Percentiles rank a stretch among this genome's conserved stretches.
Evolutionary conservation across 1,140 invertebrate species (phyloP).

Genomic region (Streblospio benedicti): DNA sequence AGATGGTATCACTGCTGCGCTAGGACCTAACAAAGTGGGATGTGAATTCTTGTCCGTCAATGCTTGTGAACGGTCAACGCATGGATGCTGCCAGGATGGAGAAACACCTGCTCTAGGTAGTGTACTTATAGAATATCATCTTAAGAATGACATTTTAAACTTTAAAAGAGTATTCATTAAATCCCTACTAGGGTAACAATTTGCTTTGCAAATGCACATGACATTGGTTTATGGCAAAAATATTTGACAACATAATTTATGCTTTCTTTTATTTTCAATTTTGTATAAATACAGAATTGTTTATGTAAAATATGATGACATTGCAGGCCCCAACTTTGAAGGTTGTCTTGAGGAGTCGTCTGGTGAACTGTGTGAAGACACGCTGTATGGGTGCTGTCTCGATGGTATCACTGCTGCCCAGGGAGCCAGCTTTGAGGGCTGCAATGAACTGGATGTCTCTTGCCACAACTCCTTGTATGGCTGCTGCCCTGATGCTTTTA

Average conservation of each 20-base stretch:
- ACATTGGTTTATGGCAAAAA: too few relatives aligned
- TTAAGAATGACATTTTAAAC: too few relatives aligned
- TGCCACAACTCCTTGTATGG: constrained; percentile 51
- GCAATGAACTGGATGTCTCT: constrained; percentile 18
- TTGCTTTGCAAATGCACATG: too few relatives aligned
- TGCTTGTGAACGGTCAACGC: constrained; percentile 7
- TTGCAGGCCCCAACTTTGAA: constrained; percentile 53
- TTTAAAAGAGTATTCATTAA: too few relatives aligned
- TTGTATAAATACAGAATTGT: too few relatives aligned
- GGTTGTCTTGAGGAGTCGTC: constrained; percentile 56
- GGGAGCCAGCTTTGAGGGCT: constrained; percentile 38
- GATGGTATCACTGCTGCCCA: constrained; percentile 41
- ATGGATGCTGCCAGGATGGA: constrained; percentile 16
- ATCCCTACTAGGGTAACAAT: too few relatives aligned
- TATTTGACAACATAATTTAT: too few relatives aligned
- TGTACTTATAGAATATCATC: too few relatives aligned
- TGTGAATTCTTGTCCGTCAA: constrained; percentile 32
- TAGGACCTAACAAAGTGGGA: constrained; percentile 32
- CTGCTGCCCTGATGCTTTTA: constrained; percentile 75
- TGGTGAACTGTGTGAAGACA: background rate
- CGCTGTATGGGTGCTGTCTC: constrained; percentile 41
- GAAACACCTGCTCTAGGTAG: constrained; percentile 53
- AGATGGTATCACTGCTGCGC: constrained; percentile 34
- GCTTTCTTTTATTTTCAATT: too few relatives aligned
- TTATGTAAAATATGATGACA: too few relatives aligned